Evolutionary conservation across 2,797 vertebrate genomes (phyloP).

Genomic region (Zenarchopterus dispar): DNA sequence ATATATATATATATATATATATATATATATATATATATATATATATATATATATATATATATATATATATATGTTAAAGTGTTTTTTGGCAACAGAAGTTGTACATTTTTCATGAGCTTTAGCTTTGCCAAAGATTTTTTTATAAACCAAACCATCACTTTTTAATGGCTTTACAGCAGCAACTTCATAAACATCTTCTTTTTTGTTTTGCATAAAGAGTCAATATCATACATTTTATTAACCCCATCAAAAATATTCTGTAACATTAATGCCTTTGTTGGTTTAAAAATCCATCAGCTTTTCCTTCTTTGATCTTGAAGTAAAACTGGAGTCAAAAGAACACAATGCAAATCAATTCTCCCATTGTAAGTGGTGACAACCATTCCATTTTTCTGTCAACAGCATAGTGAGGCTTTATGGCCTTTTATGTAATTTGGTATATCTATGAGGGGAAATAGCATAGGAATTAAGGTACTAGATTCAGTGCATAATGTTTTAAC

Average conservation of each 20-base stretch:
- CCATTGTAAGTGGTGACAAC: background rate
- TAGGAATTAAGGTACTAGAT: background rate
- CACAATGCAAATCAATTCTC: background rate
- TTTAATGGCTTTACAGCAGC: too few relatives aligned
- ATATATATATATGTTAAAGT: too few relatives aligned
- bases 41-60: too few relatives aligned
- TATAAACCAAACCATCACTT: too few relatives aligned
- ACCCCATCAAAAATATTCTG: background rate
- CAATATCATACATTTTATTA: background rate
- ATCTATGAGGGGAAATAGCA: constrained; percentile 2
- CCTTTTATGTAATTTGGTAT: background rate
- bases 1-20: too few relatives aligned
- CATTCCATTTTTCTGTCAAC: background rate
- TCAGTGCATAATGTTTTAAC: background rate
- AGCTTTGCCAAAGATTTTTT: too few relatives aligned
- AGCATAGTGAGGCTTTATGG: constrained; percentile 2
- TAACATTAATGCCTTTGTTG: background rate
- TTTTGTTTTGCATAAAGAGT: background rate
- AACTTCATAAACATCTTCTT: background rate
- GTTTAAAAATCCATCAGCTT: background rate
- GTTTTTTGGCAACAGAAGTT: too few relatives aligned
- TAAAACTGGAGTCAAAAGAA: background rate
- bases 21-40: too few relatives aligned
- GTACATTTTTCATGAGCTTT: too few relatives aligned
- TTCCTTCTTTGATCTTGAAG: background rate